phyloP scores from a whole-genome alignment of 2,888 invertebrate genomes.

The Troides oblongomaculatus region DNA sequence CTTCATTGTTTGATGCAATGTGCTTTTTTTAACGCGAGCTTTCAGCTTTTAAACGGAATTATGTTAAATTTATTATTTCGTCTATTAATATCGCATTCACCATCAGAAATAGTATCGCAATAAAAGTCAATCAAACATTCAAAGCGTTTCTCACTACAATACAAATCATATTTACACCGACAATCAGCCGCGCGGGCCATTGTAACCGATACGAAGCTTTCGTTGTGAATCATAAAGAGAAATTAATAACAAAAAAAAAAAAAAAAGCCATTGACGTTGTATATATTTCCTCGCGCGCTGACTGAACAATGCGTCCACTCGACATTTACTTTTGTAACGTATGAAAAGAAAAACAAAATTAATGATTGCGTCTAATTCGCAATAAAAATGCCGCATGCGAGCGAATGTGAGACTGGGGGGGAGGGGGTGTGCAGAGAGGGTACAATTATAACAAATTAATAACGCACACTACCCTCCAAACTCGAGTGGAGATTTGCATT shows the following conservation, averaged over 20 bases:
- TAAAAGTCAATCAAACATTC: slow-evolving; percentile 30
- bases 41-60: neutral
- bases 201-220: slow-evolving; percentile 65
- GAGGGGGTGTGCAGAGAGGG: slow-evolving; percentile 33
- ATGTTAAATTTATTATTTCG: neutral
- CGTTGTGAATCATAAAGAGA: slow-evolving; percentile 47
- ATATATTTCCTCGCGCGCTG: slow-evolving; percentile 55
- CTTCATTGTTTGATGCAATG: too few species aligned
- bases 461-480: slow-evolving; percentile 77
- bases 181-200: slow-evolving; percentile 53
- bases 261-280: slow-evolving; percentile 53
- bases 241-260: slow-evolving; percentile 38
- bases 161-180: slow-evolving; percentile 47
- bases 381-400: slow-evolving; percentile 80
- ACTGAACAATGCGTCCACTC: slow-evolving; percentile 54
- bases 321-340: slow-evolving; percentile 65
- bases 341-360: slow-evolving; percentile 76
- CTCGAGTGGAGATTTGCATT: slow-evolving; percentile 79
- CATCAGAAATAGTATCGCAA: slow-evolving; percentile 18
- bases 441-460: slow-evolving; percentile 79
- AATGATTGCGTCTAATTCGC: slow-evolving; percentile 79
- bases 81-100: slow-evolving; percentile 4
- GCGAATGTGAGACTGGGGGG: slow-evolving; percentile 67
- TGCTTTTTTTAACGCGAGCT: too few species aligned
- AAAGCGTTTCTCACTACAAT: slow-evolving; percentile 30